Evolutionary conservation across 1,140 invertebrate species (phyloP), one percentile per base, ranked within the genome.

Genomic region (Bacillus rossius): DNA sequence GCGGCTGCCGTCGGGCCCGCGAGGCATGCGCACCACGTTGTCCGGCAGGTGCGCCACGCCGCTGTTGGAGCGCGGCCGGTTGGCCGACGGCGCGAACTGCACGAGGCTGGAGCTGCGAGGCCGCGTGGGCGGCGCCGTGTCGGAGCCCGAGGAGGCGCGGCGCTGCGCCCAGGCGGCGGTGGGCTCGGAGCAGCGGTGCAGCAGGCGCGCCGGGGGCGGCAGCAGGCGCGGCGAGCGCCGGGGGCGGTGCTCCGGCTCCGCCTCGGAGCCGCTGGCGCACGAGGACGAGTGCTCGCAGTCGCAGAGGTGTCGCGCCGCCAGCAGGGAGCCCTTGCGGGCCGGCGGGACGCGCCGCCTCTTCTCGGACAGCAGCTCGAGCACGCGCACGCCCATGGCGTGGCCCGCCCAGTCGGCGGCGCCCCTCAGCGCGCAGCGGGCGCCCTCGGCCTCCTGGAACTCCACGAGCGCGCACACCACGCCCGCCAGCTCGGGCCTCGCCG

Each of bases 391-490:
- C 16, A 48, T 42, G 8, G 22, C 38, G 73, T 67, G 37, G 50
- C 59, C 14, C 62, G 20, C 65, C 73, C 43, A 80, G 75, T 62
- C 78, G 72, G 69, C 61, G 81, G 77, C 60, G 74, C 69, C 86
- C 55, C 86, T 80, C n/a, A 88, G 77, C 0, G 92, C 92, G 52
- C 85, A 83, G 66, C 89, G 81, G 0, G 92, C 92, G 8, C 86
- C 83, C 49, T 92, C 90, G 1, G 91, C 91, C 57, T 89, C 83
- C 50, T 91, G 88, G 71, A 94, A 97, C 76, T 96, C 92, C 41
- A 95, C 84, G 62, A 95, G 78, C 8, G 92, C 92, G 75, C 89
- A 94, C 59, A 92, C 86, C 67, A 88, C 84, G 60, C 86, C 87
- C 56, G 82, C 82, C 69, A 94, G 78, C 69, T 92, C 91, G n/a